Evolutionary conservation across 37 sponge, comb jelly and placozoan species (phyloP), one percentile per base, ranked within the genome.

Genomic region (Beroe forskalii): DNA sequence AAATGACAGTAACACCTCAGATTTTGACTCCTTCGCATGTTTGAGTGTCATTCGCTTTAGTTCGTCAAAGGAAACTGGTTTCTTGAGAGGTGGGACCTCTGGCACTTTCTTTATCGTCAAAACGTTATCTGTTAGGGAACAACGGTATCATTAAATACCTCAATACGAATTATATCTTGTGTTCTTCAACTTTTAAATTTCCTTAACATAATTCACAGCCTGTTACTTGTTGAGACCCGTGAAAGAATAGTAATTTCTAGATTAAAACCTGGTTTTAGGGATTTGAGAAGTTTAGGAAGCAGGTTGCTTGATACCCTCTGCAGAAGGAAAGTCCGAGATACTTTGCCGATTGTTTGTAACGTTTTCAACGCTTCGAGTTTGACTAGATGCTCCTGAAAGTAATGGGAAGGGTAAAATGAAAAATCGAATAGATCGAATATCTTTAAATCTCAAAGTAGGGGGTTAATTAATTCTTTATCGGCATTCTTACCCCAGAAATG

Each of bases 11-110:
- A n/a, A n/a, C n/a, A 80, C 86, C 86, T 80, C 86, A 42, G 86
- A 44, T 80, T 80, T 80, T 43, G 86, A 33, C 42, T 80, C 86
- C 27, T 44, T 8, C 24, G 86, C 86, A 44, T 80, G 86, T 80
- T 80, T 80, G 14, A 80, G 23, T 41, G 86, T 80, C 31, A 80
- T 44, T 44, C 86, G 44, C 35, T 44, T 80, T 19, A 80, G 55
- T 43, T 80, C 86, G 1, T 80, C 86, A 42, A 80, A 80, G 14
- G 86, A 80, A 20, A 80, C 40, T 25, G 86, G 86, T 25, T 80
- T 41, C 17, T 41, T 80, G 1, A 80, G 4, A 22, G 31, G 55
- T 32, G 86, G 86, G 4, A 80, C 23, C 27, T 41, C 27, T 44
- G 20, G 37, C 25, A 48, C 40, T 24, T 80, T 41, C 24, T 20